phyloP scores from a whole-genome alignment of 2,888 invertebrate species.

The Aspidiotus destructor region DNA sequence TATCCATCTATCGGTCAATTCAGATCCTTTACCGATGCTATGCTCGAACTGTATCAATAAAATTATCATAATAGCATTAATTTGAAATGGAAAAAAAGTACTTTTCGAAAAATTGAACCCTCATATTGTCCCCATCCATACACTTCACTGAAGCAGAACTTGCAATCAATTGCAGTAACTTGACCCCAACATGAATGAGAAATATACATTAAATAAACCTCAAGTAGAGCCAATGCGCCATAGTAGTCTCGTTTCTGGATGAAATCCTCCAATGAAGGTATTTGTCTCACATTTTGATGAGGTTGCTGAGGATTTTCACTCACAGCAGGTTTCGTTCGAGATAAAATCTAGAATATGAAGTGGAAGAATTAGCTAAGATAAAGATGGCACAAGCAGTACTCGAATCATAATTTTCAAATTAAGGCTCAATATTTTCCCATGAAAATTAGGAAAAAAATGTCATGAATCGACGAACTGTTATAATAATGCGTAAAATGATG shows the following conservation, averaged over 20 bases:
- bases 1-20: slow-evolving; percentile 66
- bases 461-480: no score
- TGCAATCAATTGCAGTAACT: no score
- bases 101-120: no score
- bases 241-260: slow-evolving; percentile 82
- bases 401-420: neutral
- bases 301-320: slow-evolving; percentile 40
- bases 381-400: neutral
- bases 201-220: slow-evolving; percentile 51
- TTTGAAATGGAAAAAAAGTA: no score
- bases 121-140: no score
- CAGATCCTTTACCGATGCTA: slow-evolving; percentile 40
- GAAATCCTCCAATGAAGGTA: slow-evolving; percentile 65
- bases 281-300: slow-evolving; percentile 42
- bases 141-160: no score
- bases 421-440: neutral
- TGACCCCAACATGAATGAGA: no score
- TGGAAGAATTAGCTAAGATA: neutral
- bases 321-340: slow-evolving; percentile 65
- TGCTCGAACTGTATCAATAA: slow-evolving; percentile 37
- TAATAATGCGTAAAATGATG: no score
- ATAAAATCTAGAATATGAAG: slow-evolving; percentile 56
- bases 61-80: slow-evolving; percentile 11
- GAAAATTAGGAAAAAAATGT: neutral
- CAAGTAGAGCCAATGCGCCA: slow-evolving; percentile 84